Conservation (phyloP, 2,888 invertebrate species). For the Phasia obesa region DNA sequence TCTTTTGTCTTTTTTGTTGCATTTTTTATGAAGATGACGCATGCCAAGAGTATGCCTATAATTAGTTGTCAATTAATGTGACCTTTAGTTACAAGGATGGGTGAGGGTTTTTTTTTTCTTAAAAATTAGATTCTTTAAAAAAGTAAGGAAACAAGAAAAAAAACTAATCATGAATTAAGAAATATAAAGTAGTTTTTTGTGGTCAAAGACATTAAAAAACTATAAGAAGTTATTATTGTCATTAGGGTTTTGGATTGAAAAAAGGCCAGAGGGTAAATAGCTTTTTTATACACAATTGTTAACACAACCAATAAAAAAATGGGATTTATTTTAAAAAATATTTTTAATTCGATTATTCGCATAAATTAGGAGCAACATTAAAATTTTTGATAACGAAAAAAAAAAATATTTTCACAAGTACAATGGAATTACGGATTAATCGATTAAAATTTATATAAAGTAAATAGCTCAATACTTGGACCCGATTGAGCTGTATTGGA, state of each 20-base stretch:
- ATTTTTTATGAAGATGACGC: slow-evolving; percentile 53
- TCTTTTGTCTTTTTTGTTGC: slow-evolving; percentile 16
- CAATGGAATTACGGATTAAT: no score
- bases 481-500: no score
- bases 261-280: background rate
- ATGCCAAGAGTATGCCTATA: slow-evolving; percentile 64
- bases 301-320: no score
- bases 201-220: slow-evolving; percentile 49
- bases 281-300: no score
- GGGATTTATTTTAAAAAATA: no score
- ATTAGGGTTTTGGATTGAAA: slow-evolving; percentile 3
- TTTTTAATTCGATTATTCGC: no score
- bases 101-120: slow-evolving; percentile 31
- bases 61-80: slow-evolving; percentile 69
- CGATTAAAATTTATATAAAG: no score
- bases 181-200: slow-evolving; percentile 21
- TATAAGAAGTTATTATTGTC: background rate
- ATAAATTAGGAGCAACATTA: no score
- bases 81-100: slow-evolving; percentile 41
- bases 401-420: no score
- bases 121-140: slow-evolving; percentile 31
- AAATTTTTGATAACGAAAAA: no score
- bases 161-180: slow-evolving; percentile 6
- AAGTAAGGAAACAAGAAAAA: background rate
- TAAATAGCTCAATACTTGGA: no score